These are phyloP conservation scores for Drosophila nr. medialis DNA, from an alignment of 2,888 invertebrate genomes.

Conservation along the genomic window DNA sequence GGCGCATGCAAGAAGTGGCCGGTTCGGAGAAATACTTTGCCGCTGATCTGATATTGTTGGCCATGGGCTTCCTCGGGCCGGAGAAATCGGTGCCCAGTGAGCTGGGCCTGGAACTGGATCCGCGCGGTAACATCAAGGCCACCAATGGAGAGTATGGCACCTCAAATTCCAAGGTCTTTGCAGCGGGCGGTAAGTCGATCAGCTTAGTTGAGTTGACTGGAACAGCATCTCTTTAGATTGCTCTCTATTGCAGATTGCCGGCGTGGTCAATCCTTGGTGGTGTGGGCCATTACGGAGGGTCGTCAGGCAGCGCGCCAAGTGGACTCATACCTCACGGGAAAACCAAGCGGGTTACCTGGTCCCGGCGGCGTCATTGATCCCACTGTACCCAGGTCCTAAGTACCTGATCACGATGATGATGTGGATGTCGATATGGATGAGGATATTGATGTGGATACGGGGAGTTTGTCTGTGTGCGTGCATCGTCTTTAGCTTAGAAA, in stretches of 20 bases:
- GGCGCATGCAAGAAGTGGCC: conserved; percentile 95
- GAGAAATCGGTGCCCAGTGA: conserved; percentile 95
- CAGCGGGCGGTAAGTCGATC: conserved; percentile 93
- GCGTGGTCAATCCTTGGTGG: conserved; percentile 99
- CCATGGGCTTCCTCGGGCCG: conserved; percentile 99
- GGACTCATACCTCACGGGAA: conserved; percentile 92
- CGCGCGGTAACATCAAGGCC: conserved; percentile 96
- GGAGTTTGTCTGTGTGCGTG: conserved; percentile 65
- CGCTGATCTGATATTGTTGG: conserved; percentile 96
- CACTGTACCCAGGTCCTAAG: conserved; percentile 66
- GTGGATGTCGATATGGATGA: conserved; percentile 18
- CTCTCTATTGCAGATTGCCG: conserved; percentile 91
- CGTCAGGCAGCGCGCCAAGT: conserved; percentile 98
- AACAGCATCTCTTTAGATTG: neutral
- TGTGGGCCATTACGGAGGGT: conserved; percentile 99
- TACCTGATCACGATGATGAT: conserved; percentile 19
- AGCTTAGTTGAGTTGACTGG: neutral
- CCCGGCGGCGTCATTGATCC: conserved; percentile 93
- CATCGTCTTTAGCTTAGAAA: conserved; percentile 69
- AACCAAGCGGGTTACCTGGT: conserved; percentile 92
- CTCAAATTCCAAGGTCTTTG: conserved; percentile 93
- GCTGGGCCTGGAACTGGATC: conserved; percentile 92
- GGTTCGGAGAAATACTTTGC: conserved; percentile 92
- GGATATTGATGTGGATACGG: conserved; percentile 29
- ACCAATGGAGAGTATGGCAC: conserved; percentile 91